Evolutionary conservation across 2,888 invertebrate species (phyloP).

Genomic region (Crossocerus cetratus): DNA sequence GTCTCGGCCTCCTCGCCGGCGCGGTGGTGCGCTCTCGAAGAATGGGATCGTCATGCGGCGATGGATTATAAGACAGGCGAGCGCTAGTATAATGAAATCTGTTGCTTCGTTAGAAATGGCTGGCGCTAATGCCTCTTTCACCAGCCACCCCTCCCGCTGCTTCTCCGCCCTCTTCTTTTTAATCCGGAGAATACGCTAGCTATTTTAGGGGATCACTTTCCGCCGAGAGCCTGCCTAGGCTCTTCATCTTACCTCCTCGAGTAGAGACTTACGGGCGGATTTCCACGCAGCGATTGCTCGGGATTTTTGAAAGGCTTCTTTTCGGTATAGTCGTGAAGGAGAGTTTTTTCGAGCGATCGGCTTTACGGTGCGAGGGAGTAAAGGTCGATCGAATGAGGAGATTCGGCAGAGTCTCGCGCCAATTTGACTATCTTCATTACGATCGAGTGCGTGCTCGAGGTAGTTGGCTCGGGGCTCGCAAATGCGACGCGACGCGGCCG

Average conservation of each 20-base stretch:
- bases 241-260: too few species aligned
- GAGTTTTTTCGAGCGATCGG: too few species aligned
- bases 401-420: too few species aligned
- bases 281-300: too few species aligned
- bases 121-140: background rate
- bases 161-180: background rate
- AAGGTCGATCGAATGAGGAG: too few species aligned
- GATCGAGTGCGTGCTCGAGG: slow-evolving; percentile 39
- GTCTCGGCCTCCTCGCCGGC: background rate
- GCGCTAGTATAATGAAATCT: slow-evolving; percentile 40
- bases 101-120: background rate
- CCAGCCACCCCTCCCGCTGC: background rate
- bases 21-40: slow-evolving; percentile 11
- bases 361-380: background rate
- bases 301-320: too few species aligned
- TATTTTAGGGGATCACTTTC: too few species aligned
- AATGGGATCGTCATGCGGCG: slow-evolving; percentile 31
- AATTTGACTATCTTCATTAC: background rate
- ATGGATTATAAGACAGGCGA: slow-evolving; percentile 20
- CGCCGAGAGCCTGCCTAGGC: too few species aligned
- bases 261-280: too few species aligned
- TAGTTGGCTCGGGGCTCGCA: slow-evolving; percentile 43
- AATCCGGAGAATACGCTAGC: too few species aligned
- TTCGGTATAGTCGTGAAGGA: too few species aligned
- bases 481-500: too few species aligned